These are phyloP conservation scores for Strix aluco DNA, from an alignment of 2,113 vertebrate species.

Conservation along the genomic window DNA sequence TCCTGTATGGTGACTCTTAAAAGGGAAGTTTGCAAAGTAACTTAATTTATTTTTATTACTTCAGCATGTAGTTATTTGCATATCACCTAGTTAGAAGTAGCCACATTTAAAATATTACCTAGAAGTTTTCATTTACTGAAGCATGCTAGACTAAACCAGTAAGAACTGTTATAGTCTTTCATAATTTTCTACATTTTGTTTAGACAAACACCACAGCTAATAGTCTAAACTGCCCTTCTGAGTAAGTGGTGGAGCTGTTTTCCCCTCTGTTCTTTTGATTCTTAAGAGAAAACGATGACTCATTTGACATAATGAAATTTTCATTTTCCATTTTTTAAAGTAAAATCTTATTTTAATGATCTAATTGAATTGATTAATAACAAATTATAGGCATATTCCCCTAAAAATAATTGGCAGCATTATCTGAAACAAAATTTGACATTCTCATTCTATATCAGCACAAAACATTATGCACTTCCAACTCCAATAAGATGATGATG, in stretches of 20 bases:
- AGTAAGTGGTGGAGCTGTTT: neutral
- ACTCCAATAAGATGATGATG: neutral
- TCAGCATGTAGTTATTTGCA: neutral
- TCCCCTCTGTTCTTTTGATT: neutral
- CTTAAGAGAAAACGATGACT: neutral
- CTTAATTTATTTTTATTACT: neutral
- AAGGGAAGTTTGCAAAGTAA: neutral
- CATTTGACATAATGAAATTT: conserved; percentile 11
- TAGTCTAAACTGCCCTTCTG: neutral
- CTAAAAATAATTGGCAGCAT: neutral
- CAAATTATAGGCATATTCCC: neutral
- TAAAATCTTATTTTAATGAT: conserved; percentile 24
- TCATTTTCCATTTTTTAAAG: neutral
- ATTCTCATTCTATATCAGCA: neutral
- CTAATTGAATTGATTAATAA: neutral
- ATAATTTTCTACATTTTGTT: neutral
- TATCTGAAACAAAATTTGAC: conserved; percentile 2
- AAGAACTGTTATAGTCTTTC: neutral
- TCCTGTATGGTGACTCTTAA: neutral
- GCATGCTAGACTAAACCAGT: neutral
- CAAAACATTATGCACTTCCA: neutral
- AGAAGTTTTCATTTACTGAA: neutral
- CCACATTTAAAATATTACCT: neutral
- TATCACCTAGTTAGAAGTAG: neutral
- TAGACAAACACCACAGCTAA: neutral